Conservation (phyloP, 1,140 invertebrate species). For the Drosophila albomicans region DNA sequence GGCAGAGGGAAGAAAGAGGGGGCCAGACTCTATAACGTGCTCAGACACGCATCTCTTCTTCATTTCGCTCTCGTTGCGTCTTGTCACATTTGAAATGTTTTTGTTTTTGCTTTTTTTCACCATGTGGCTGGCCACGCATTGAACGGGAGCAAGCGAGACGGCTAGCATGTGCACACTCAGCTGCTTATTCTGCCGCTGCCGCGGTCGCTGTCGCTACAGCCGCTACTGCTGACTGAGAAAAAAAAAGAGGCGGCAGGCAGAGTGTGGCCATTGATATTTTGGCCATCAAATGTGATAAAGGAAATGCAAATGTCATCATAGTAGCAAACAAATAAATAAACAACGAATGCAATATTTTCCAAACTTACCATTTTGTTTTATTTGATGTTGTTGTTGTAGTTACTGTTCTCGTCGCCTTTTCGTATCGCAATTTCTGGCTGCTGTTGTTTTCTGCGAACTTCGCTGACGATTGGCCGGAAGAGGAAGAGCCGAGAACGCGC, state of each 20-base stretch:
- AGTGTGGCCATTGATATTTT: constrained; percentile 48
- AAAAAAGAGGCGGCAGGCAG: neutral
- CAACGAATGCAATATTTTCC: constrained; percentile 15
- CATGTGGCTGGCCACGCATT: constrained; percentile 48
- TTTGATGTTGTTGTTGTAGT: constrained; percentile 3
- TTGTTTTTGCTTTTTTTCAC: constrained; percentile 53
- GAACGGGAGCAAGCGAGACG: constrained; percentile 40
- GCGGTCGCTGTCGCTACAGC: neutral
- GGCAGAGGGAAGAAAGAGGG: neutral
- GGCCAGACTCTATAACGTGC: neutral
- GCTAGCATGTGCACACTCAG: constrained; percentile 48
- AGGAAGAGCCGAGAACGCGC: constrained; percentile 48
- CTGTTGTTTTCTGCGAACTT: constrained; percentile 27
- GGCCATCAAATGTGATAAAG: constrained; percentile 44
- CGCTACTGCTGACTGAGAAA: neutral
- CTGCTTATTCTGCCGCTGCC: constrained; percentile 36
- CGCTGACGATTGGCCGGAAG: constrained; percentile 33
- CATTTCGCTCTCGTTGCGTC: neutral
- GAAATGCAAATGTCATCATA: constrained; percentile 40
- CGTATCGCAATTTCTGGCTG: constrained; percentile 29
- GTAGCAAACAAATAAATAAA: neutral
- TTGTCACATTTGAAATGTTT: constrained; percentile 38
- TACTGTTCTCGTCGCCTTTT: constrained; percentile 16
- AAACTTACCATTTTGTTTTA: constrained; percentile 49
- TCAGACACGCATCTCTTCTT: constrained; percentile 6